A percentile compares a stretch with the other conserved stretches of the same genome.
These are phyloP conservation scores for Liparis tanakae DNA, from an alignment of 2,797 vertebrate species.

Conservation along the genomic window DNA sequence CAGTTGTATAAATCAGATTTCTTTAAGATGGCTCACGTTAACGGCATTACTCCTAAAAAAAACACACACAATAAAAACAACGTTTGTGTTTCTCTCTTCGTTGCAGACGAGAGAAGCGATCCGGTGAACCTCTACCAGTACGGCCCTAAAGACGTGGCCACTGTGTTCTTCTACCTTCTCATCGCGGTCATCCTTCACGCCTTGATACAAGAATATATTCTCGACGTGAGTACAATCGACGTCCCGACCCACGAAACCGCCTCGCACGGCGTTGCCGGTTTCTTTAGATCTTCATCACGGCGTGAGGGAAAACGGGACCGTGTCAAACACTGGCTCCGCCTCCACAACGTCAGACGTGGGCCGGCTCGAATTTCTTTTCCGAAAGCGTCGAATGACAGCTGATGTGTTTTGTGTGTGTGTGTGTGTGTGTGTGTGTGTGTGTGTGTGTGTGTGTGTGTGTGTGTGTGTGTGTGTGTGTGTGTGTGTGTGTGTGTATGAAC, in stretches of 20 bases:
- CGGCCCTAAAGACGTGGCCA: slow-evolving; percentile 88
- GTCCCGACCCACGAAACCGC: too few species aligned
- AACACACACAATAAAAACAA: too few species aligned
- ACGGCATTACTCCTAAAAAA: not conserved
- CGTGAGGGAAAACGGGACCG: not conserved
- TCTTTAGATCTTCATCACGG: too few species aligned
- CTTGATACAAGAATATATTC: slow-evolving; percentile 88
- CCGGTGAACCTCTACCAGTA: slow-evolving; percentile 84
- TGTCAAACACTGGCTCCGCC: not conserved
- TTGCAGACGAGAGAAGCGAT: slow-evolving; percentile 80
- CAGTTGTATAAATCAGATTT: not conserved
- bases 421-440: too few species aligned
- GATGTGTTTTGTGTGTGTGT: not conserved
- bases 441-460: too few species aligned
- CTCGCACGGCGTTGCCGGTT: too few species aligned
- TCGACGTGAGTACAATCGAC: slow-evolving; percentile 83
- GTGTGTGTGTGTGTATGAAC: not conserved
- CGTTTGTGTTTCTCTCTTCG: slow-evolving; percentile 5
- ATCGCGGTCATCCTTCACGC: slow-evolving; percentile 88
- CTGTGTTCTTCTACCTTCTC: slow-evolving; percentile 89
- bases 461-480: too few species aligned
- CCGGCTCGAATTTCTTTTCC: not conserved
- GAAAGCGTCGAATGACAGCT: slow-evolving; percentile 11
- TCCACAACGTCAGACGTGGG: not conserved
- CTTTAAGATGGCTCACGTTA: not conserved